Conservation (phyloP, 1,140 invertebrate genomes). For the Drosophila kohkoa region DNA sequence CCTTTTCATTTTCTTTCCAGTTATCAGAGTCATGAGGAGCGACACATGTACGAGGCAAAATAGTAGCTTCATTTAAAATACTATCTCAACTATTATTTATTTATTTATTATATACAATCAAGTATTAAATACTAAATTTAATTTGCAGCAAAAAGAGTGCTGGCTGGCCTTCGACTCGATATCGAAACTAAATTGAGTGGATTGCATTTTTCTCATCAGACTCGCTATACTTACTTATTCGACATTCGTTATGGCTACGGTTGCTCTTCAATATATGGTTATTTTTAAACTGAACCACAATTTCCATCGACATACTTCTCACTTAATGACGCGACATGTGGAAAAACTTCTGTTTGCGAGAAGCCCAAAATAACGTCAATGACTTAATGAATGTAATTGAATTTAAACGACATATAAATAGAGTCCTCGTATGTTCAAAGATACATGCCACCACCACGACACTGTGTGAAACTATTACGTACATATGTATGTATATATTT, state of each 20-base stretch:
- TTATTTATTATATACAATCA: too few species aligned
- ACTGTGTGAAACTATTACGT: neutral
- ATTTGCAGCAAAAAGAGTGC: too few species aligned
- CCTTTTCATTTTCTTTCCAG: neutral
- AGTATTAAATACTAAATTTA: too few species aligned
- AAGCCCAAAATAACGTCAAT: constrained; percentile 3
- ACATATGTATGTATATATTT: neutral
- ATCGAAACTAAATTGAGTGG: constrained; percentile 1
- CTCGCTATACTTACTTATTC: neutral
- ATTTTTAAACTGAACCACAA: neutral
- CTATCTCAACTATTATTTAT: too few species aligned
- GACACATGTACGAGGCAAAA: neutral
- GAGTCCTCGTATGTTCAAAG: neutral
- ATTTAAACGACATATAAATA: constrained; percentile 11
- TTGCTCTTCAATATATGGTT: neutral
- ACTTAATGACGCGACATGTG: neutral
- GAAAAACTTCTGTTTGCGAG: neutral
- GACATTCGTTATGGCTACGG: constrained; percentile 1
- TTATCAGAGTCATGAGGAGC: neutral
- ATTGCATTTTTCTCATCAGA: too few species aligned
- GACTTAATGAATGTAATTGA: constrained; percentile 19
- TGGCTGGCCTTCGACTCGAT: too few species aligned
- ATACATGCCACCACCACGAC: neutral
- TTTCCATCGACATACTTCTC: neutral
- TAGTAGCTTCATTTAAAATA: neutral